Evolutionary conservation across 2,888 invertebrate species (phyloP).

Genomic region (Muschampia plurimacula): DNA sequence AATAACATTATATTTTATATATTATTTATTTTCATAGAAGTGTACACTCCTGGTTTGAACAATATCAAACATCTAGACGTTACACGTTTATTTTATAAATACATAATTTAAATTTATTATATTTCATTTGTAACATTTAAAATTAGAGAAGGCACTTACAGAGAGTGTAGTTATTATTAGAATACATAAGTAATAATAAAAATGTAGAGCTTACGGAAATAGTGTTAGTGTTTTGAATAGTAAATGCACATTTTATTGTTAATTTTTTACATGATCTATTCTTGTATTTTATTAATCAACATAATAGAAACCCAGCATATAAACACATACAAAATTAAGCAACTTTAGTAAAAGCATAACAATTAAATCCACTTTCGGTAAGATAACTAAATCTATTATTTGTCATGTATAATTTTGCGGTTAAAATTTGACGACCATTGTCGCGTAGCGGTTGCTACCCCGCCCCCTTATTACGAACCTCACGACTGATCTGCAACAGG

Average conservation of each 20-base stretch:
- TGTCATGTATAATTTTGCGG: too few relatives aligned
- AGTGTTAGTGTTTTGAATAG: not conserved
- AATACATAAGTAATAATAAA: not conserved
- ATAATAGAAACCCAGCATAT: not conserved
- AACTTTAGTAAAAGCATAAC: not conserved
- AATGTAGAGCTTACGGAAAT: not conserved
- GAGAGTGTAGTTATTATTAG: constrained; percentile 46
- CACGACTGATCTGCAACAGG: too few relatives aligned
- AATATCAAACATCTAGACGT: constrained; percentile 5
- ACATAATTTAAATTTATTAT: not conserved
- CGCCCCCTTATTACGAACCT: too few relatives aligned
- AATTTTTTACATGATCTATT: not conserved
- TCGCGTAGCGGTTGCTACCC: too few relatives aligned
- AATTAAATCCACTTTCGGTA: too few relatives aligned
- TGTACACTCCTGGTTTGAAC: constrained; percentile 2
- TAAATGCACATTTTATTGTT: not conserved
- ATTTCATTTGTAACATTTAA: constrained; percentile 39
- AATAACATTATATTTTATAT: constrained; percentile 24
- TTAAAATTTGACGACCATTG: too few relatives aligned
- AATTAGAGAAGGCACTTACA: constrained; percentile 66
- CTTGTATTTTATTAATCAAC: not conserved
- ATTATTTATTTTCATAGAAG: constrained; percentile 18
- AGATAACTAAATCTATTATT: too few relatives aligned
- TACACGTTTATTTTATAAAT: not conserved
- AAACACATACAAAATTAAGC: not conserved